These are phyloP conservation scores for Diuraphis noxia DNA, from an alignment of 1,140 invertebrate species.

Conservation along the genomic window DNA sequence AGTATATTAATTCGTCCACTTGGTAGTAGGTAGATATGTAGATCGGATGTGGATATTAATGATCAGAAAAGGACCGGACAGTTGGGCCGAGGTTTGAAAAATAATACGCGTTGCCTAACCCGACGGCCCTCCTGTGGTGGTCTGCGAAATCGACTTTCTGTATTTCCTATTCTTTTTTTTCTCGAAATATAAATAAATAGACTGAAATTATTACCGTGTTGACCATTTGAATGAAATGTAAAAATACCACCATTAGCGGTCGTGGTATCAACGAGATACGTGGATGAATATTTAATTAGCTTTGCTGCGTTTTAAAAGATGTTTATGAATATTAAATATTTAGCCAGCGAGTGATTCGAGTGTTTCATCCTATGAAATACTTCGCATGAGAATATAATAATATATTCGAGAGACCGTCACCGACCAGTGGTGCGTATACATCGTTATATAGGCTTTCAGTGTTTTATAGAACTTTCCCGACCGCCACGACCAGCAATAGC, in stretches of 20 bases:
- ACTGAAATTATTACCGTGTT: not conserved
- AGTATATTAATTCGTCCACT: not conserved
- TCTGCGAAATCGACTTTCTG: not conserved
- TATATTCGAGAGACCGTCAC: not conserved
- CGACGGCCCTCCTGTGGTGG: constrained; percentile 15
- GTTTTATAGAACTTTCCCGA: not conserved
- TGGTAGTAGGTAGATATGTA: not conserved
- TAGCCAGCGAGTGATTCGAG: not conserved
- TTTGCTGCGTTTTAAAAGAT: not conserved
- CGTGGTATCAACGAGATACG: not conserved
- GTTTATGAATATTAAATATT: not conserved
- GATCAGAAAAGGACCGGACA: not conserved
- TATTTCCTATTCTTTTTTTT: not conserved
- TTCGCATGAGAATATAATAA: not conserved
- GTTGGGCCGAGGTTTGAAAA: constrained; percentile 36
- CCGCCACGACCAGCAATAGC: not conserved
- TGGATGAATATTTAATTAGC: constrained; percentile 7
- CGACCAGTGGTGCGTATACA: not conserved
- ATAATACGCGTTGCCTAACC: constrained; percentile 23
- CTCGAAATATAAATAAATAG: not conserved
- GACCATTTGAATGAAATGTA: not conserved
- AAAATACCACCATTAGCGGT: not conserved
- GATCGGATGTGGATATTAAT: not conserved
- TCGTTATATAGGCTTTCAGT: not conserved
- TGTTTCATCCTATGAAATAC: not conserved